Base-by-base conservation (phyloP, 2,797 vertebrate species). In the Leuciscus waleckii region DNA sequence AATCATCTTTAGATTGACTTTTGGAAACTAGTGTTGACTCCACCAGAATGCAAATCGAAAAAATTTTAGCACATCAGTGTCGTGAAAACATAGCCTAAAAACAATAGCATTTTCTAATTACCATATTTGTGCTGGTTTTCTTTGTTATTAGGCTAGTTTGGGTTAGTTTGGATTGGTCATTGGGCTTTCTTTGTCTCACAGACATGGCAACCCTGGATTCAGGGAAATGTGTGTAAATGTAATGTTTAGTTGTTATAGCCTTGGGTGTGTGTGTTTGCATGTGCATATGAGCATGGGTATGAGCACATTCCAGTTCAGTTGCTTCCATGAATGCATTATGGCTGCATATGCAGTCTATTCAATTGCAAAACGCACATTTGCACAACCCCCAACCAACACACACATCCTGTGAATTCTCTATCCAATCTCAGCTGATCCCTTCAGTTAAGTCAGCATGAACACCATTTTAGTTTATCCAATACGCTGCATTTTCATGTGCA, bases 191-290 rank as follows among this genome's bases (percentile, higher is more conserved):
- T 67, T 79, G 19, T 35, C 11, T 67, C 17, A 35, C 17, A 67
- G 26, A 46, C 61, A 29, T 49, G 61, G 78, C 61, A 49, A 49
- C 61, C 61, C 29, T 32, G 3, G 19, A 79, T 16, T 26, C 91
- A 90, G 91, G 91, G 90, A 92, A 90, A 91, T 92, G 23, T 87
- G 90, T 88, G 90, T 91, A 29, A 41, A 84, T 54, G 65, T 37
- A 39, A 84, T 77, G 16, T 79, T 73, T 71, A 11, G 7, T 19
- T 35, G 10, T 77, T 61, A 75, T 75, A 75, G 71, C 56, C 58
- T 49, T 63, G 56, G 79, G 79, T 43, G 26, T 39, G n/a, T 51
- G 46, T 77, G 43, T 82, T 49, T 76, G 19, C 54, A 26, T 84
- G 76, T 63, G 49, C 19, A 69, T 54, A 21, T 46, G 26, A 43